Conservation (phyloP, 2,113 vertebrate species). For the Coptodon bakossiorum region DNA sequence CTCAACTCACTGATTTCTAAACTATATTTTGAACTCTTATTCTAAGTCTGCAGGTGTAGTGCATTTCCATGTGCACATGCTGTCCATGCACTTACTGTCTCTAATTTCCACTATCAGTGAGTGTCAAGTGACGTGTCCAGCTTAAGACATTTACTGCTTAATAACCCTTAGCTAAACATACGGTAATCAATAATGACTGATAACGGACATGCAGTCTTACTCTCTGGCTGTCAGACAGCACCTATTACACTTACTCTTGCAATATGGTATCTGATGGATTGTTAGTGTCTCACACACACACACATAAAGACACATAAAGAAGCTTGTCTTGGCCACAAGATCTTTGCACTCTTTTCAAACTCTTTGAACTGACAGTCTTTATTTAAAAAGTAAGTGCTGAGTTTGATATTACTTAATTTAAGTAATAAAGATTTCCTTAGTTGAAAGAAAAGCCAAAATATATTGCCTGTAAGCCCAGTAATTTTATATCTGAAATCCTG, state of each 20-base stretch:
- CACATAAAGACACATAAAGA: not conserved
- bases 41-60: not conserved
- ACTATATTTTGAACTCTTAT: not conserved
- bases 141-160: conserved; percentile 10
- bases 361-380: not conserved
- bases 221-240: not conserved
- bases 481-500: not conserved
- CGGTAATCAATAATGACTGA: conserved; percentile 14
- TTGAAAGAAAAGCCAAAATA: not conserved
- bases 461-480: not conserved
- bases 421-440: not conserved
- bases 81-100: not conserved
- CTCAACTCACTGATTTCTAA: not conserved
- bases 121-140: not conserved
- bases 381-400: not conserved
- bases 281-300: not conserved
- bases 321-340: not conserved
- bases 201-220: not conserved
- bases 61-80: not conserved
- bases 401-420: not conserved
- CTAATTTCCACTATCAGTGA: not conserved
- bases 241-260: not conserved
- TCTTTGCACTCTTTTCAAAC: not conserved
- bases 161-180: not conserved
- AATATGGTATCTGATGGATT: not conserved